Conservation (phyloP, 2,888 invertebrate species). For the Cabera pusaria region DNA sequence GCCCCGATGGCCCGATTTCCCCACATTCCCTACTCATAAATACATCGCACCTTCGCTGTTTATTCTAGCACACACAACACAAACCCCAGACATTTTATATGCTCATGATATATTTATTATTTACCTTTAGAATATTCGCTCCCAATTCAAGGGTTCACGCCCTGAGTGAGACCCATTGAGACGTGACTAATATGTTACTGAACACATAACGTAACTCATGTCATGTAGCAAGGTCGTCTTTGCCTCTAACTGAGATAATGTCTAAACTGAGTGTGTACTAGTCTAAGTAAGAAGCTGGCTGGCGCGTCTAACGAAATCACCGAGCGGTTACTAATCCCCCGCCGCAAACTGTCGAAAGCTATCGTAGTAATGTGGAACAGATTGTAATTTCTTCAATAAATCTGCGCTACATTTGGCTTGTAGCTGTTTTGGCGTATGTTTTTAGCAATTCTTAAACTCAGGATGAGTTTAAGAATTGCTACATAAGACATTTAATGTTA, state of each 20-base stretch:
- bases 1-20: conserved; percentile 28
- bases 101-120: background rate
- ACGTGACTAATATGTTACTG: conserved; percentile 20
- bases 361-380: conserved; percentile 31
- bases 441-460: too few relatives aligned
- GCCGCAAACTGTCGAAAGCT: conserved; percentile 38
- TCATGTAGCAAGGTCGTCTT: conserved; percentile 22
- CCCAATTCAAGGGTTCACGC: conserved; percentile 8
- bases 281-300: conserved; percentile 27
- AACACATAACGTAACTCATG: conserved; percentile 22
- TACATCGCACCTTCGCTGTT: conserved; percentile 2
- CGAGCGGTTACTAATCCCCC: conserved; percentile 35
- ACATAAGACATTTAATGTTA: conserved; percentile 6
- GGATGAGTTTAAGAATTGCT: too few relatives aligned
- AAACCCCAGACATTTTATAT: too few relatives aligned
- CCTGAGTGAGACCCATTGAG: conserved; percentile 7
- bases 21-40: conserved; percentile 18
- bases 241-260: conserved; percentile 17
- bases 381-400: too few relatives aligned
- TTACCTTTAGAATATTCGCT: conserved; percentile 7
- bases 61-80: conserved; percentile 2
- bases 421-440: too few relatives aligned
- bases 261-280: conserved; percentile 19
- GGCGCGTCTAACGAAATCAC: conserved; percentile 25
- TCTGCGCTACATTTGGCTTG: too few relatives aligned